Percentiles rank a stretch among this genome's conserved stretches.
phyloP scores from a whole-genome alignment of 2,797 vertebrate genomes.

The Kryptopterus vitreolus region DNA sequence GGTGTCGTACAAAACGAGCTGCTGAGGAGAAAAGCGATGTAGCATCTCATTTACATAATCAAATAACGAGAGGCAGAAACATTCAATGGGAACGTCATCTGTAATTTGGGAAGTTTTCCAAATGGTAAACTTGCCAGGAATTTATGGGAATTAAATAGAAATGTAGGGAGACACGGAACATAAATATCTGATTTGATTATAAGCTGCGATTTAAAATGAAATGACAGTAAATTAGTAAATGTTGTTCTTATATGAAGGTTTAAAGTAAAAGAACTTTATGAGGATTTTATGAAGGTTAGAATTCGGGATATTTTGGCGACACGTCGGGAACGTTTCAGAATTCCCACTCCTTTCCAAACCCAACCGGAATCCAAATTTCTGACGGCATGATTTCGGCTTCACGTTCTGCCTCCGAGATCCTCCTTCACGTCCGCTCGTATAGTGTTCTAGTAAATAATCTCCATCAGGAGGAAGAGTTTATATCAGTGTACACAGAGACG shows the following conservation, averaged over 20 bases:
- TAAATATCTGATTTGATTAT: too few relatives aligned
- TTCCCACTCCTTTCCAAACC: neutral
- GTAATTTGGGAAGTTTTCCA: neutral
- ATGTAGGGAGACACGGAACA: too few relatives aligned
- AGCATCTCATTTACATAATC: neutral
- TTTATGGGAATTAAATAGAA: too few relatives aligned
- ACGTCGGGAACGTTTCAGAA: neutral
- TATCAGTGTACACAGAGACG: constrained; percentile 22
- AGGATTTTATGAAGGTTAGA: neutral
- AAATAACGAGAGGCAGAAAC: neutral
- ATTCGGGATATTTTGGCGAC: neutral
- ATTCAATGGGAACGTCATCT: too few relatives aligned
- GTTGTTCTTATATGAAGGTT: too few relatives aligned
- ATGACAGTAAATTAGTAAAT: too few relatives aligned
- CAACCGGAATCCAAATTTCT: neutral
- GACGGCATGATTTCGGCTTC: constrained; percentile 18
- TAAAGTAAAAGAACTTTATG: neutral
- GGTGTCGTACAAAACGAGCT: neutral
- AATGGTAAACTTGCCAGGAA: neutral
- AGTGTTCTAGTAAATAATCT: constrained; percentile 41
- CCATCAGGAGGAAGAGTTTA: constrained; percentile 27
- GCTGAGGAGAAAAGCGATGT: neutral
- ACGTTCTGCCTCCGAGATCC: constrained; percentile 44
- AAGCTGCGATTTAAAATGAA: too few relatives aligned
- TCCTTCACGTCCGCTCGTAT: constrained; percentile 42